phyloP scores from a whole-genome alignment of 2,888 invertebrate genomes.

The Lumbricus terrestris region DNA sequence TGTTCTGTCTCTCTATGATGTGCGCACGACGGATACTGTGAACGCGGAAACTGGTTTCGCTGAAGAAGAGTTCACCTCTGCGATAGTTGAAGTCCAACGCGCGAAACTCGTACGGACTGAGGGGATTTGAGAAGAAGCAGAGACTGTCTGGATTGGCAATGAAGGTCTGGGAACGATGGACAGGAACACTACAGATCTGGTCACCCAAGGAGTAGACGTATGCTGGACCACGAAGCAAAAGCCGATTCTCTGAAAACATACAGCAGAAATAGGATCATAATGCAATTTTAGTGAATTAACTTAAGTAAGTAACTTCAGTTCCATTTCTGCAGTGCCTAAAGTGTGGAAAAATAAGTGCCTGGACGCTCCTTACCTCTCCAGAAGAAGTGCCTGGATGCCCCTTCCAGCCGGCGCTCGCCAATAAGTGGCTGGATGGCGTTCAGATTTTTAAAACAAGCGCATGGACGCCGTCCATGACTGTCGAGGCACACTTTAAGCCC shows the following conservation, averaged over 20 bases:
- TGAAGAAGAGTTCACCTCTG: slow-evolving; percentile 36
- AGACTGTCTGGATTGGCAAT: slow-evolving; percentile 21
- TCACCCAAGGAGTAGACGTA: slow-evolving; percentile 36
- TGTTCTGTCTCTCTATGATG: slow-evolving; percentile 30
- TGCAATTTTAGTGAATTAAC: no score
- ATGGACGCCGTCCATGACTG: no score
- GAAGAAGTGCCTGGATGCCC: no score
- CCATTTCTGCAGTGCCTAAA: no score
- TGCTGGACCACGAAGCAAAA: slow-evolving; percentile 25
- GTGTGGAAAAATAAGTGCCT: no score
- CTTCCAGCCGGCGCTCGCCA: no score
- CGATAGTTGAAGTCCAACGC: slow-evolving; percentile 34
- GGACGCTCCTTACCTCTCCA: no score
- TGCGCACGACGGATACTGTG: slow-evolving; percentile 35
- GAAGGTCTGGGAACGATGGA: slow-evolving; percentile 28
- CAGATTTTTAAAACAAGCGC: no score
- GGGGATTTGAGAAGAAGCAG: slow-evolving; percentile 33
- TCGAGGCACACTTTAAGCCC: no score
- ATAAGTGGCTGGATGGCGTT: no score
- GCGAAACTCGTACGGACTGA: slow-evolving; percentile 32
- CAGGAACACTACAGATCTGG: slow-evolving; percentile 32
- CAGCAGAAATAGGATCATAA: not conserved
- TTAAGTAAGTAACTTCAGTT: no score
- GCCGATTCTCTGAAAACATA: slow-evolving; percentile 20
- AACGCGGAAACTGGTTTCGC: slow-evolving; percentile 29